phyloP scores from a whole-genome alignment of 2,888 invertebrate genomes.

The Kuschelorhynchus macadamiae region DNA sequence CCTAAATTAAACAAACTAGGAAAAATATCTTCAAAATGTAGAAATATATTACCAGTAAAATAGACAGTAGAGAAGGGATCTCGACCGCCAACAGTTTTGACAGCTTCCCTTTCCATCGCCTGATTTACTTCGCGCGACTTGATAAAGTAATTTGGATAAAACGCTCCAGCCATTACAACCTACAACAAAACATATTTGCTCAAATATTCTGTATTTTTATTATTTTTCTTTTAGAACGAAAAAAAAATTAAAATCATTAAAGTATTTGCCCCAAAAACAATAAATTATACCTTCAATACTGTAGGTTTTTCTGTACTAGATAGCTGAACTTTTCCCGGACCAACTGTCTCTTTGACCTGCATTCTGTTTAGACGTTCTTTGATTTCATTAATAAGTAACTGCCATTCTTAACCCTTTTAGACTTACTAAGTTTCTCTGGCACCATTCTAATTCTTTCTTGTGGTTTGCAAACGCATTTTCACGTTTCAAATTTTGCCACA shows the following conservation, averaged over 20 bases:
- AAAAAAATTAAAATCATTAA: too few species aligned
- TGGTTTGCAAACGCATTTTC: conserved; percentile 54
- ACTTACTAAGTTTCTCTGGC: conserved; percentile 78
- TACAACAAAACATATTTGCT: conserved; percentile 59
- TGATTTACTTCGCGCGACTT: conserved; percentile 71
- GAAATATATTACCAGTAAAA: conserved; percentile 68
- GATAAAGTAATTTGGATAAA: conserved; percentile 93
- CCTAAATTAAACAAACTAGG: too few species aligned
- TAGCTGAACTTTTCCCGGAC: conserved; percentile 67
- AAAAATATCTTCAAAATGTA: too few species aligned
- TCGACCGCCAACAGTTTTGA: conserved; percentile 77
- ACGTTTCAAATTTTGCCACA: conserved; percentile 72
- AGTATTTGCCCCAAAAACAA: too few species aligned
- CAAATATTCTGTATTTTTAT: background rate
- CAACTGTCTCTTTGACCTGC: conserved; percentile 73
- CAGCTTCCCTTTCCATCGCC: conserved; percentile 76
- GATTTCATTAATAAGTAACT: conserved; percentile 80
- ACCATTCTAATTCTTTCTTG: conserved; percentile 73
- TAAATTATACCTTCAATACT: conserved; percentile 74
- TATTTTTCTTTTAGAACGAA: too few species aligned
- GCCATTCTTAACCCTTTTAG: conserved; percentile 81
- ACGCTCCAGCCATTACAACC: conserved; percentile 88
- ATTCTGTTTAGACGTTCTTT: conserved; percentile 73
- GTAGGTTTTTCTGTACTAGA: conserved; percentile 72
- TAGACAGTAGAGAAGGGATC: conserved; percentile 86